These are phyloP conservation scores for Pectinophora gossypiella DNA, from an alignment of 1,140 invertebrate species.

Conservation along the genomic window DNA sequence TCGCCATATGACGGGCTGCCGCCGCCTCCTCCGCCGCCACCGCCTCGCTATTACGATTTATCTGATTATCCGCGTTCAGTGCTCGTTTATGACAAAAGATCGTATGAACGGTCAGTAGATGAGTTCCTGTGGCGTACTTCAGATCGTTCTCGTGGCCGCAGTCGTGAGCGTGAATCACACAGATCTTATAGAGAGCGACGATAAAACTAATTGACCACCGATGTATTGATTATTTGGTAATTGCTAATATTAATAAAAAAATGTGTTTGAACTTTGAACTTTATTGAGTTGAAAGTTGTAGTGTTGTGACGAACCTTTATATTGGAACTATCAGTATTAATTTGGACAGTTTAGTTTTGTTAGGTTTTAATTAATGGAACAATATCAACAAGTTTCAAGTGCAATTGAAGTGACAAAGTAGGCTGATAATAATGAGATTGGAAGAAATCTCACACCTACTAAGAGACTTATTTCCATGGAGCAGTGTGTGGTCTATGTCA, in stretches of 20 bases:
- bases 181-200: slow-evolving; percentile 70
- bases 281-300: slow-evolving; percentile 61
- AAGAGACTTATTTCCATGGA: not conserved
- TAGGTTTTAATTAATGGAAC: not conserved
- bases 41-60: slow-evolving; percentile 86
- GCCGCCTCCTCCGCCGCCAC: slow-evolving; percentile 82
- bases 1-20: slow-evolving; percentile 83
- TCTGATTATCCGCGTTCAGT: slow-evolving; percentile 76
- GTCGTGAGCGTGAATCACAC: slow-evolving; percentile 73
- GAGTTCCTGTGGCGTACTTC: slow-evolving; percentile 92
- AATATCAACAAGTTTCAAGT: not conserved
- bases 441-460: not conserved
- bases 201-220: slow-evolving; percentile 49
- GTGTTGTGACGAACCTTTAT: slow-evolving; percentile 63
- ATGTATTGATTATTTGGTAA: slow-evolving; percentile 62
- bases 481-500: not conserved
- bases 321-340: slow-evolving; percentile 21
- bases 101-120: slow-evolving; percentile 92
- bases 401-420: not conserved
- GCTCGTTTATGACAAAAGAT: slow-evolving; percentile 82
- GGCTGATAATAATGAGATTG: not conserved
- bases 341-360: slow-evolving; percentile 1
- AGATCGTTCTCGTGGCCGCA: slow-evolving; percentile 76
- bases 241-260: slow-evolving; percentile 61
- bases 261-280: slow-evolving; percentile 74